Base-by-base conservation (phyloP, 2,797 vertebrate species). In the Phalloptychus januarius region DNA sequence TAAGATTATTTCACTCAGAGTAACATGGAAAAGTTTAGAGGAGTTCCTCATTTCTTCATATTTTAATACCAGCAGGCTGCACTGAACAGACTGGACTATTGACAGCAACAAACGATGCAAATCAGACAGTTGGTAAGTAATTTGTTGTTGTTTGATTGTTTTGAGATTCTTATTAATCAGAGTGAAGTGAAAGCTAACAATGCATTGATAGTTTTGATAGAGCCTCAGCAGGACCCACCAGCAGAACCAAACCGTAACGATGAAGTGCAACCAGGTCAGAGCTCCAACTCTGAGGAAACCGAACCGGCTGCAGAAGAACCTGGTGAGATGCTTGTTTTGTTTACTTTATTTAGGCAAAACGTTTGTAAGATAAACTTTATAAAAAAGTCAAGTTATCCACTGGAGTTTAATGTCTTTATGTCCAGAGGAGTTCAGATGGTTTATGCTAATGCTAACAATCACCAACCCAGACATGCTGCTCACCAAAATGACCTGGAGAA, bases 91-190 rank as follows among this genome's bases (percentile, higher is more conserved):
- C n/a, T n/a, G n/a, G n/a, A n/a, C n/a, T n/a, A 54, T 54, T 54
- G 52, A 54, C 52, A 54, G 52, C 0, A n/a, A 8, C 4, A 1
- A 11, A 4, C 8, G 1, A 54, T 4, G 1, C 4, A 0, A 0
- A 4, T 11, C 1, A 54, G 1, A 3, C 8, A 10, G 2, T 10
- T 54, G 52, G 52, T 54, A 54, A 25, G 52, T 54, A 46, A 2
- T 46, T 46, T 46, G 18, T 18, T 16, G 16, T 46, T 45, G 45
- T 46, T 5, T 44, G 42, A 44, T 2, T 12, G 42, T 44, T 11
- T 11, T 12, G 2, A 3, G 42, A 44, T 18, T 18, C 16, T 46
- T 0, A 46, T 46, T 16, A 46, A 46, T 56, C 11, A n/a, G 52
- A 13, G 10, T 12, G 11, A 13, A 56, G 50, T 52, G 48, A 50